A percentile compares a stretch with the other conserved stretches of the same genome.
Conservation (phyloP, 2,797 vertebrate genomes). For the Sebastiscus tertius region DNA sequence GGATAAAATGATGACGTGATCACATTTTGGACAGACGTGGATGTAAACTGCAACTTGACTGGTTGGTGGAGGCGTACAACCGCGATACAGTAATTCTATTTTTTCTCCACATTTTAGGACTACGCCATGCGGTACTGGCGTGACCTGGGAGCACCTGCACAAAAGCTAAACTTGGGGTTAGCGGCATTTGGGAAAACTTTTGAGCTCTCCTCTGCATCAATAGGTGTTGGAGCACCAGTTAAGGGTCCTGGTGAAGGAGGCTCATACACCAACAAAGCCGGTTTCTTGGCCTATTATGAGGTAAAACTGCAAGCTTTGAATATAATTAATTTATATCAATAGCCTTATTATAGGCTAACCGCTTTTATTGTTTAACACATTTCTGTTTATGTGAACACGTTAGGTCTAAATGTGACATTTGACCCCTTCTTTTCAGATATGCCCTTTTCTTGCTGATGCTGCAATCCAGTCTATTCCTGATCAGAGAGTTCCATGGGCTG, state of each 20-base stretch:
- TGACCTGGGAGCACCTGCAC: constrained; percentile 68
- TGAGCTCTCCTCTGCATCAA: constrained; percentile 35
- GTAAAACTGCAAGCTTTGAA: constrained; percentile 47
- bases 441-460: constrained; percentile 64
- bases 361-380: background rate
- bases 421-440: constrained; percentile 73
- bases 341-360: background rate
- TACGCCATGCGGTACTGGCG: constrained; percentile 82
- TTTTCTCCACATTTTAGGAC: constrained; percentile 53
- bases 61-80: too few species aligned
- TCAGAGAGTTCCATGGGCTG: constrained; percentile 82
- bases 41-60: too few species aligned
- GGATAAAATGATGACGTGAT: too few species aligned
- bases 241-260: constrained; percentile 74
- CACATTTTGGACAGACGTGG: too few species aligned
- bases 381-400: background rate
- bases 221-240: constrained; percentile 51
- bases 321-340: too few species aligned
- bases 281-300: constrained; percentile 85
- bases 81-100: background rate
- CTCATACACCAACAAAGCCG: constrained; percentile 75
- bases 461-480: constrained; percentile 65
- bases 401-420: background rate
- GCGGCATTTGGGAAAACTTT: constrained; percentile 81
- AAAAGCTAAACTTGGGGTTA: constrained; percentile 82